A percentile compares a stretch with the other conserved stretches of the same genome.
phyloP scores from a whole-genome alignment of 2,113 vertebrate species.

The Phalacrocorax carbo region DNA sequence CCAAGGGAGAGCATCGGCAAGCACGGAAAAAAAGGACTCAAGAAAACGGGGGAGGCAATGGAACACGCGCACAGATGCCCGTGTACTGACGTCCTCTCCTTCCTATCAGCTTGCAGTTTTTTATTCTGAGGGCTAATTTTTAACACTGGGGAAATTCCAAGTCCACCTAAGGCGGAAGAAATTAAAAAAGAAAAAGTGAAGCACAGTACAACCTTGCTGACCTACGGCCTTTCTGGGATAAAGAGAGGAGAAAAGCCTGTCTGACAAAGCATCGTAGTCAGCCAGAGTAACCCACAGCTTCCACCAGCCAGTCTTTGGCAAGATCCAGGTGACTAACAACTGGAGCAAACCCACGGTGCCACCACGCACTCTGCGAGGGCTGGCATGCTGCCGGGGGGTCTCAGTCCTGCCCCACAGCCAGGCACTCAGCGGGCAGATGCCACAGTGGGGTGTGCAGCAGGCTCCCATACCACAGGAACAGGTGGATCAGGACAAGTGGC shows the following conservation, averaged over 20 bases:
- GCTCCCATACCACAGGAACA: constrained; percentile 1
- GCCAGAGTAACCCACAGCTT: neutral
- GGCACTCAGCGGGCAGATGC: neutral
- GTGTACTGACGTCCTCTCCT: neutral
- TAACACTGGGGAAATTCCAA: neutral
- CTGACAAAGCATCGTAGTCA: neutral
- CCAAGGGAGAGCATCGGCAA: neutral
- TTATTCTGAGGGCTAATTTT: neutral
- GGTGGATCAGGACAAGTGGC: neutral
- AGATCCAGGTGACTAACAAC: neutral
- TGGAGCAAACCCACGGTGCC: neutral
- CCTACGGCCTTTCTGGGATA: neutral
- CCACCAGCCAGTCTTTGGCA: neutral
- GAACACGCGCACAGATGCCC: neutral
- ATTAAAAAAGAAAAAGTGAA: neutral
- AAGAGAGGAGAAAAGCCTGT: neutral
- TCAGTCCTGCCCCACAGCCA: neutral
- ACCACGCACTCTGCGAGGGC: rapidly evolving
- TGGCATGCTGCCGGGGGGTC: neutral
- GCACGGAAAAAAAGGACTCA: neutral
- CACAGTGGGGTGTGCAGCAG: neutral
- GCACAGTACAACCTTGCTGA: neutral
- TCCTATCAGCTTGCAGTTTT: neutral
- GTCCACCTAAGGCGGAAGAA: neutral
- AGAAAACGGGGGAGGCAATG: rapidly evolving